Conservation (phyloP, 2,797 vertebrate species). For the Protonibea diacanthus region DNA sequence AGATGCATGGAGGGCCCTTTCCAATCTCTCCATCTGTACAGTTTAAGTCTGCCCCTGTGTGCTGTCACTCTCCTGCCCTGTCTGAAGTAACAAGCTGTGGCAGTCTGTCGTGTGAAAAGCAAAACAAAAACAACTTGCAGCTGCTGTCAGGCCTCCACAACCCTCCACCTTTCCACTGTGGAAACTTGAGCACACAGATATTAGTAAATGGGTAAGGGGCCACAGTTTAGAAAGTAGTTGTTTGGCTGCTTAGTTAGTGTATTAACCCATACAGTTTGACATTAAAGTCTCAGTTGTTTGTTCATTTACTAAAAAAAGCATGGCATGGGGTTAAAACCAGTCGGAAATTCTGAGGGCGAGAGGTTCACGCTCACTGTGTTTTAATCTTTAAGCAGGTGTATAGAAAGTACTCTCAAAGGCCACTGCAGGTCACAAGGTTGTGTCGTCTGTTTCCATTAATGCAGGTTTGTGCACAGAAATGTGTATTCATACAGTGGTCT, state of each 20-base stretch:
- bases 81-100: slow-evolving; percentile 57
- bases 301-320: slow-evolving; percentile 35
- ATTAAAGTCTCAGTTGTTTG: slow-evolving; percentile 31
- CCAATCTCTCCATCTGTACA: slow-evolving; percentile 48
- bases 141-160: slow-evolving; percentile 45
- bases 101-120: slow-evolving; percentile 57
- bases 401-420: background rate
- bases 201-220: slow-evolving; percentile 42
- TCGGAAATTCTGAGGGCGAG: slow-evolving; percentile 14
- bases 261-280: slow-evolving; percentile 32
- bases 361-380: slow-evolving; percentile 5
- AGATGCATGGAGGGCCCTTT: slow-evolving; percentile 38
- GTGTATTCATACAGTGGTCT: slow-evolving; percentile 27
- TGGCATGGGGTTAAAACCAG: background rate
- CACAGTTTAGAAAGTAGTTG: slow-evolving; percentile 41
- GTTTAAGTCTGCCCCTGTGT: slow-evolving; percentile 44
- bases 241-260: slow-evolving; percentile 32
- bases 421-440: slow-evolving; percentile 13
- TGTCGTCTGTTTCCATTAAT: slow-evolving; percentile 25
- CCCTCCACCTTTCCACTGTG: slow-evolving; percentile 37
- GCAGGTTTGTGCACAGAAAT: slow-evolving; percentile 27
- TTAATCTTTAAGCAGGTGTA: slow-evolving; percentile 25
- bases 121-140: slow-evolving; percentile 62
- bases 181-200: slow-evolving; percentile 48
- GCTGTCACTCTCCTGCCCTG: slow-evolving; percentile 42